These are phyloP conservation scores for Lathronympha strigana DNA, from an alignment of 2,888 invertebrate genomes.

Conservation along the genomic window DNA sequence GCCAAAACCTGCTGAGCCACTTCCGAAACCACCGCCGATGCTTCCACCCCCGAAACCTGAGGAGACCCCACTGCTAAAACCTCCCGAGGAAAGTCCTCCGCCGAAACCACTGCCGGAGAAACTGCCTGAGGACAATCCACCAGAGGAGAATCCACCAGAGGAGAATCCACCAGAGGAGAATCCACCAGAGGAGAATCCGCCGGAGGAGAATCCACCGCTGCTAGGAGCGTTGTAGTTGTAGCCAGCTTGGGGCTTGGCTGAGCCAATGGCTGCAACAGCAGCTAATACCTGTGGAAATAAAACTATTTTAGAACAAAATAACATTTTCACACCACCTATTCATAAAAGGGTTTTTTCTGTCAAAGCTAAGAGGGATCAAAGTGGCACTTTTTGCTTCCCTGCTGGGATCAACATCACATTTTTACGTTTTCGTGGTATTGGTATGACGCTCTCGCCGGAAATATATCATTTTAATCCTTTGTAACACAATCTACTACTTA, in stretches of 20 bases:
- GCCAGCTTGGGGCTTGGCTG: conserved; percentile 85
- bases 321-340: too few relatives aligned
- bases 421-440: too few relatives aligned
- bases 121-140: conserved; percentile 54
- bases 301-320: conserved; percentile 43
- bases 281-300: conserved; percentile 75
- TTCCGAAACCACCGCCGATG: conserved; percentile 63
- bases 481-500: too few relatives aligned
- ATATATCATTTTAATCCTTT: too few relatives aligned
- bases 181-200: conserved; percentile 52
- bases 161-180: conserved; percentile 41
- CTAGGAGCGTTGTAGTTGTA: conserved; percentile 83
- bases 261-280: conserved; percentile 83
- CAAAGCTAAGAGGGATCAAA: too few relatives aligned
- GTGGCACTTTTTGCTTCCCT: too few relatives aligned
- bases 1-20: conserved; percentile 60
- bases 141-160: conserved; percentile 50
- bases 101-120: conserved; percentile 56
- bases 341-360: too few relatives aligned
- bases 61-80: conserved; percentile 48
- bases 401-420: too few relatives aligned
- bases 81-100: conserved; percentile 48
- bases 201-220: conserved; percentile 57
- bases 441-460: too few relatives aligned
- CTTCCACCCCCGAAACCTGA: conserved; percentile 61